phyloP scores from a whole-genome alignment of 2,888 invertebrate genomes.

The Drosophila monieri region DNA sequence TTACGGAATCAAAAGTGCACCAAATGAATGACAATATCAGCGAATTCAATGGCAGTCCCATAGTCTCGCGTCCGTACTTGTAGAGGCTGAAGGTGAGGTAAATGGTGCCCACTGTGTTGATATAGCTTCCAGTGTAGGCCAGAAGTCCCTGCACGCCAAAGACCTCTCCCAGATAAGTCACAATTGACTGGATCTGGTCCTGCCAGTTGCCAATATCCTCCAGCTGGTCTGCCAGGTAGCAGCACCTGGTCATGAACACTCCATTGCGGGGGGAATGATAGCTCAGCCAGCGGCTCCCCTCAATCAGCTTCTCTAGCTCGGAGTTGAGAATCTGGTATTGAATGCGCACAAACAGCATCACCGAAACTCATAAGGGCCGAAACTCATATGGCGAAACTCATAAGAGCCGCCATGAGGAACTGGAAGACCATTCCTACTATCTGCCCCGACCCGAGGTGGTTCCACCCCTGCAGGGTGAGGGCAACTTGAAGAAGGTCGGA shows the following conservation, averaged over 20 bases:
- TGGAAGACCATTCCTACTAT: not conserved
- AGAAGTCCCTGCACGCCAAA: slow-evolving; percentile 15
- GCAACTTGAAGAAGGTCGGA: slow-evolving; percentile 16
- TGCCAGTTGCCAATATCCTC: slow-evolving; percentile 27
- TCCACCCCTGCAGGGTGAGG: not conserved
- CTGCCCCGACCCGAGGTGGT: not conserved
- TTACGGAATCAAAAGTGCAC: slow-evolving; percentile 18
- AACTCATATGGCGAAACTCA: slow-evolving; percentile 47
- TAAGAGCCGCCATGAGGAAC: slow-evolving; percentile 23
- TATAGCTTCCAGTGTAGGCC: slow-evolving; percentile 3
- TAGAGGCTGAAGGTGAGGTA: slow-evolving; percentile 11
- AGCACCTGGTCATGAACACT: slow-evolving; percentile 32
- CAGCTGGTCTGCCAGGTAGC: slow-evolving; percentile 29
- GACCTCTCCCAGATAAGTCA: not conserved
- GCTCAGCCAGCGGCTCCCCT: slow-evolving; percentile 13
- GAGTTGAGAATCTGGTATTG: slow-evolving; percentile 55
- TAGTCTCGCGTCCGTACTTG: not conserved
- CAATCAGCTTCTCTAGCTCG: slow-evolving; percentile 48
- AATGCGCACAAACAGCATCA: slow-evolving; percentile 37
- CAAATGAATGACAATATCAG: not conserved
- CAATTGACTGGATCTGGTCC: slow-evolving; percentile 12
- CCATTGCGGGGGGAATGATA: not conserved
- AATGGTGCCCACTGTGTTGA: slow-evolving; percentile 2
- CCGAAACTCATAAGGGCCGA: slow-evolving; percentile 44
- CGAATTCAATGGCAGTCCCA: not conserved